Conservation (phyloP, 2,888 invertebrate genomes). For the Meloe dianella region DNA sequence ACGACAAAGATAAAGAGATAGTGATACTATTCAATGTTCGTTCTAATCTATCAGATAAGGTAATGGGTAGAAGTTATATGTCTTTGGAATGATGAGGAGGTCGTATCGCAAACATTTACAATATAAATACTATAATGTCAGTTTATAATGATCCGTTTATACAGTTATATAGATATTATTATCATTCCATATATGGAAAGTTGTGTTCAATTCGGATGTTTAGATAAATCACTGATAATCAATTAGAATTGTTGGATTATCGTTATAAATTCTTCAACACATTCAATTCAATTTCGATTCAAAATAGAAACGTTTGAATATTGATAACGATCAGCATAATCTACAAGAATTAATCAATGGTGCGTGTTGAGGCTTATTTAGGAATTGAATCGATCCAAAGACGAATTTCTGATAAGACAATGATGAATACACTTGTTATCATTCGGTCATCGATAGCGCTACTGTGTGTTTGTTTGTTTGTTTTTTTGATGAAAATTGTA, state of each 20-base stretch:
- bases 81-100: slow-evolving; percentile 31
- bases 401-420: neutral
- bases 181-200: slow-evolving; percentile 21
- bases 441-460: neutral
- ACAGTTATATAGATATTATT: slow-evolving; percentile 20
- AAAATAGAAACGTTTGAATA: neutral
- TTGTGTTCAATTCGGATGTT: slow-evolving; percentile 18
- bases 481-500: too few species aligned
- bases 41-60: slow-evolving; percentile 36
- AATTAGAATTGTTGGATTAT: too few species aligned
- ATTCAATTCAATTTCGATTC: neutral
- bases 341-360: neutral
- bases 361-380: neutral
- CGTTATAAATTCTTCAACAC: neutral
- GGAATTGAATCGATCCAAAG: neutral
- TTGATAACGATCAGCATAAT: neutral
- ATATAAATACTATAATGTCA: neutral
- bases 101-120: neutral
- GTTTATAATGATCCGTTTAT: slow-evolving; percentile 9
- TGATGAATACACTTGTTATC: neutral
- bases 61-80: slow-evolving; percentile 29
- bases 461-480: too few species aligned
- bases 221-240: slow-evolving; percentile 3
- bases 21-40: slow-evolving; percentile 30
- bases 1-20: slow-evolving; percentile 21